A percentile compares a stretch with the other conserved stretches of the same genome.
phyloP scores from a whole-genome alignment of 2,113 vertebrate genomes.

The Petromus typicus region DNA sequence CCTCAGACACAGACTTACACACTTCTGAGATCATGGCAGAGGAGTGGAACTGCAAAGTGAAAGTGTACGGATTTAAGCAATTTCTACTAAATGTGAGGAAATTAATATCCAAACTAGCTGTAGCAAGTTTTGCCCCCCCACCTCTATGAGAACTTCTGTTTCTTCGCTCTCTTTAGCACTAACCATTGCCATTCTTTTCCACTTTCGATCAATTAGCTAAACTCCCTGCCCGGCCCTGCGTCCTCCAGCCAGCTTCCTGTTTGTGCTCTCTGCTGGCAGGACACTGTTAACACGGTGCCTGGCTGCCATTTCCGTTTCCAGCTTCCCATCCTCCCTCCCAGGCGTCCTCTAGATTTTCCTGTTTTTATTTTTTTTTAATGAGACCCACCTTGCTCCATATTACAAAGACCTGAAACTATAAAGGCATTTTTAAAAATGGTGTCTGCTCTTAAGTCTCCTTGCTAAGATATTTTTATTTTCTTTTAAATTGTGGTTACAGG shows the following conservation, averaged over 20 bases:
- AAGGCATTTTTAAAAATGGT: not conserved
- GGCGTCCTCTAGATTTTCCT: not conserved
- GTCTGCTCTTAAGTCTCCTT: not conserved
- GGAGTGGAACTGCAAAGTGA: not conserved
- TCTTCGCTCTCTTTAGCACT: not conserved
- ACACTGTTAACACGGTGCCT: not conserved
- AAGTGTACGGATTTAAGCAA: not conserved
- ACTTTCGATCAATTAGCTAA: not conserved
- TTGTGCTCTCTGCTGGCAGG: not conserved
- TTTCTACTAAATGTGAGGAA: not conserved
- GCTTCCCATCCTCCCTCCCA: not conserved
- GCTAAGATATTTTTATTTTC: not conserved
- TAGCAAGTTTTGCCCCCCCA: not conserved
- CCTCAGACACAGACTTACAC: not conserved
- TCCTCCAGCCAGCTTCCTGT: not conserved
- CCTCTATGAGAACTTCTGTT: not conserved
- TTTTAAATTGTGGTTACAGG: not conserved
- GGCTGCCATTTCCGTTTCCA: not conserved
- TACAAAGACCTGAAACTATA: not conserved
- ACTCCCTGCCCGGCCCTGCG: not conserved
- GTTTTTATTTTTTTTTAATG: not conserved
- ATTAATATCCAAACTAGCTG: not conserved
- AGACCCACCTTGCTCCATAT: not conserved
- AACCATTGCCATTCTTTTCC: not conserved
- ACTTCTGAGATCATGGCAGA: not conserved